Base-by-base conservation (phyloP, 2,797 vertebrate genomes). In the Microchirus variegatus region DNA sequence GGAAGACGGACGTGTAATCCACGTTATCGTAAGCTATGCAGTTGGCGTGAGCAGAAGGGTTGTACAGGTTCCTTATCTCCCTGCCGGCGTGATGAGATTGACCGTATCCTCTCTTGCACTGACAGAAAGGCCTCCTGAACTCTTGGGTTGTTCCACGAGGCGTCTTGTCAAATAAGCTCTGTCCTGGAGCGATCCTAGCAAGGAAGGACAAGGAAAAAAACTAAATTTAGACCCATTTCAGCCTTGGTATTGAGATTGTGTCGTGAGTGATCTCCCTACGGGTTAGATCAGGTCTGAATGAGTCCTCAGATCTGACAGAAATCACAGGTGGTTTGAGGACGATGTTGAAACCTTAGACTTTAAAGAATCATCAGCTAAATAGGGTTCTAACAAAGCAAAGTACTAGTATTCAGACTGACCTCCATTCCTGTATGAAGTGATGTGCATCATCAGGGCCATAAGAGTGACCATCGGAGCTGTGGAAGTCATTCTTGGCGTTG, bases 161-260 rank as follows among this genome's bases (percentile, higher is more conserved):
- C 9, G 44, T 87, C 73, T 70, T 92, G 81, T 95, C 92, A 83
- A 95, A 95, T 59, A 94, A 87, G 77, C 93, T 95, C 75, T 92
- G 90, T 22, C 92, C 91, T 9, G 92, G 87, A 62, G 86, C 78
- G 76, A 95, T 87, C 90, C 95, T 95, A 87, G 63, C 81, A 77
- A 18, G 66, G 66, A 37, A 75, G 0, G 53, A 17, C 4, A 49
- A 56, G 9, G 54, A 49, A 2, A 0, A 7, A 54, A 59, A 61
- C 45, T n/a, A n/a, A n/a, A 2, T 31, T 31, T 31, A 31, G 31
- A 53, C 4, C 31, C 43, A 43, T 14, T 38, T 38, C 37, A 9
- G 10, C 9, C 61, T 26, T 26, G 26, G 26, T 26, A 26, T 26
- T 26, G 26, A 26, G 3, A 26, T 26, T n/a, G 5, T 26, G 26